Evolutionary conservation across 1,140 invertebrate genomes (phyloP).

Genomic region (Pseudachorutes palmiensis): DNA sequence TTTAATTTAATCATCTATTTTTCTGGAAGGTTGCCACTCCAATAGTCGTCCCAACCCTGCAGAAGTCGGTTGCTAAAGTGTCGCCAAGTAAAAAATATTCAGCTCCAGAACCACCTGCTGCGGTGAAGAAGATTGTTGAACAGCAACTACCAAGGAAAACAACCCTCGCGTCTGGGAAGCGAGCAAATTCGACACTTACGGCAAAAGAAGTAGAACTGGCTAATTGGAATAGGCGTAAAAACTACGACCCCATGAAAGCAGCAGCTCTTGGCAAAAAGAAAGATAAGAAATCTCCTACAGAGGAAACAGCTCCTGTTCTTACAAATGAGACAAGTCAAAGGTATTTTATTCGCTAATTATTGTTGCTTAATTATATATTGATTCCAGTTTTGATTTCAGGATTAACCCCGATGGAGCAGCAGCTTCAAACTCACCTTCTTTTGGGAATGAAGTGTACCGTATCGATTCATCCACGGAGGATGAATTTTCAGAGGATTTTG

Average conservation of each 20-base stretch:
- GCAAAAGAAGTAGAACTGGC: constrained; percentile 73
- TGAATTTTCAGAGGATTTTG: not conserved
- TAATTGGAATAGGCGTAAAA: constrained; percentile 84
- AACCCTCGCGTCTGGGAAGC: constrained; percentile 40
- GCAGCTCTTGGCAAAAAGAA: constrained; percentile 64
- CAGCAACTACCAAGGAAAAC: constrained; percentile 12
- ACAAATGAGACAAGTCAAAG: not conserved
- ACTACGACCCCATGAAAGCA: constrained; percentile 79
- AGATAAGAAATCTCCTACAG: not conserved
- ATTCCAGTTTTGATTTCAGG: not conserved
- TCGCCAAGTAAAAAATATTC: too few relatives aligned
- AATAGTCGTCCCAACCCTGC: too few relatives aligned
- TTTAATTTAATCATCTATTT: not conserved
- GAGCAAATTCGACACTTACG: constrained; percentile 52
- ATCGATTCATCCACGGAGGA: not conserved
- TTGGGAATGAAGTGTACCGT: constrained; percentile 7
- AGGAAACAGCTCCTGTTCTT: too few relatives aligned
- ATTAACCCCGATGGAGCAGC: constrained; percentile 4
- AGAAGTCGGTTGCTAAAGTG: too few relatives aligned
- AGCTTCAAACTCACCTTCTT: constrained; percentile 28
- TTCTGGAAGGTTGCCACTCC: too few relatives aligned
- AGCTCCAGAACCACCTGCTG: too few relatives aligned
- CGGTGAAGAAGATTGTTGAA: too few relatives aligned
- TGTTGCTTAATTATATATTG: not conserved
- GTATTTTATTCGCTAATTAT: not conserved